Conservation (phyloP, 2,113 vertebrate species). For the Pristiophorus japonicus region DNA sequence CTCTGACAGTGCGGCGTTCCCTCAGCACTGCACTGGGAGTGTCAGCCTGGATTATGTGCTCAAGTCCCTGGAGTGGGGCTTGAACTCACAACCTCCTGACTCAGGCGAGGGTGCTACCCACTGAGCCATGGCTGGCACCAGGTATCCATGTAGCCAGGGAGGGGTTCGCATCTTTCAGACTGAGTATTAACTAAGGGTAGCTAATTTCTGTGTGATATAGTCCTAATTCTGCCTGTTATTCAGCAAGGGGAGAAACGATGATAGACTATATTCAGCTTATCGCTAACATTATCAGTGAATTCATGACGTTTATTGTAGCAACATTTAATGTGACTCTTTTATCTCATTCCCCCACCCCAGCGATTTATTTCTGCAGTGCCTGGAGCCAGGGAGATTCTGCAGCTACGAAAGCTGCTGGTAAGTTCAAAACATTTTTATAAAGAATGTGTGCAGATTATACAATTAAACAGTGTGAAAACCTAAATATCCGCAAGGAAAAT, state of each 20-base stretch:
- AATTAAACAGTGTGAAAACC: neutral
- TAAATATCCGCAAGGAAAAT: neutral
- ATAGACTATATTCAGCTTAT: neutral
- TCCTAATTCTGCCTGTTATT: neutral
- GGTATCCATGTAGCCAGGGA: neutral
- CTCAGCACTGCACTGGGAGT: neutral
- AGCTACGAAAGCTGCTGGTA: neutral
- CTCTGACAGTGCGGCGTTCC: neutral
- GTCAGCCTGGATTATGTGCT: neutral
- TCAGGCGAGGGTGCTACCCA: neutral
- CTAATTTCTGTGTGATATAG: neutral
- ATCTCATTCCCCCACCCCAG: neutral
- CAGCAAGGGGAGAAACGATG: neutral
- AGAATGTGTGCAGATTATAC: neutral
- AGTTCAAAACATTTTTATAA: neutral
- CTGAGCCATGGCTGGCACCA: neutral
- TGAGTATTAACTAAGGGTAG: neutral
- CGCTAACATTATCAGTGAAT: neutral
- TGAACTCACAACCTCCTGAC: neutral
- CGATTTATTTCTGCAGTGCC: neutral
- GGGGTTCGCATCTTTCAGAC: neutral
- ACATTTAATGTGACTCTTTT: neutral
- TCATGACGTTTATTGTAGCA: neutral
- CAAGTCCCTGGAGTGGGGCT: neutral
- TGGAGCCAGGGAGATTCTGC: neutral